These are phyloP conservation scores for Dinoponera quadriceps DNA, from an alignment of 1,140 invertebrate species.

Conservation along the genomic window DNA sequence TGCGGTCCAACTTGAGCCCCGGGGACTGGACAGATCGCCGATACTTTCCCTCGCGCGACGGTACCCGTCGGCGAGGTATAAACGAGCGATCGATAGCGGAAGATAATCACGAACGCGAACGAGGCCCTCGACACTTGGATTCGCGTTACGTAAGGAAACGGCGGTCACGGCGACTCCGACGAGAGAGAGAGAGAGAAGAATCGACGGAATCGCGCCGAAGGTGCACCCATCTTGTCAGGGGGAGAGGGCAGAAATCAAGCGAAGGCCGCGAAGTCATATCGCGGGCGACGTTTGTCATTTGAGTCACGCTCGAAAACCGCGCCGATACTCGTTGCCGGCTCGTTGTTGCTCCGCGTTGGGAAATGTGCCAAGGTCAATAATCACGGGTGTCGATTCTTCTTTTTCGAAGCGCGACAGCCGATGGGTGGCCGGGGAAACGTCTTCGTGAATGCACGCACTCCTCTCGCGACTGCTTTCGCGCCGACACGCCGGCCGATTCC, in stretches of 20 bases:
- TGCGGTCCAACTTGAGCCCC: background rate
- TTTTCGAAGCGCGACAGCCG: no score
- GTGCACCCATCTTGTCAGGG: no score
- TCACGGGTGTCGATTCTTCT: conserved; percentile 40
- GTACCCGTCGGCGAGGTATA: background rate
- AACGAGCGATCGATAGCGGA: background rate
- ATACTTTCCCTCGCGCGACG: background rate
- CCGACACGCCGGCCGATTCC: background rate
- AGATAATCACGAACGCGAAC: conserved; percentile 28
- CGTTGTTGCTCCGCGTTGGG: conserved; percentile 10
- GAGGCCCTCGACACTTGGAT: conserved; percentile 5
- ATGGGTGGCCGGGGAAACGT: no score
- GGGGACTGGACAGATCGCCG: background rate
- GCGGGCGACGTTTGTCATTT: conserved; percentile 18
- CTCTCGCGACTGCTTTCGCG: no score
- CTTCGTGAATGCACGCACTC: no score
- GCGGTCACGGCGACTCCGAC: background rate
- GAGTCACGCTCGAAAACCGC: conserved; percentile 33
- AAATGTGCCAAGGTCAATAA: conserved; percentile 53
- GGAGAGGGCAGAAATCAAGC: conserved; percentile 20
- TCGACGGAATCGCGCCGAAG: no score
- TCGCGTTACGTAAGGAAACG: conserved; percentile 23
- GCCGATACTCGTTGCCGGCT: background rate
- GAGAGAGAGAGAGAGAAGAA: background rate
- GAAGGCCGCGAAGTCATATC: conserved; percentile 16